Percentiles rank a stretch among this genome's conserved stretches.
Evolutionary conservation across 2,797 vertebrate genomes (phyloP).

Genomic region (Tokudaia tokunoshimensis): DNA sequence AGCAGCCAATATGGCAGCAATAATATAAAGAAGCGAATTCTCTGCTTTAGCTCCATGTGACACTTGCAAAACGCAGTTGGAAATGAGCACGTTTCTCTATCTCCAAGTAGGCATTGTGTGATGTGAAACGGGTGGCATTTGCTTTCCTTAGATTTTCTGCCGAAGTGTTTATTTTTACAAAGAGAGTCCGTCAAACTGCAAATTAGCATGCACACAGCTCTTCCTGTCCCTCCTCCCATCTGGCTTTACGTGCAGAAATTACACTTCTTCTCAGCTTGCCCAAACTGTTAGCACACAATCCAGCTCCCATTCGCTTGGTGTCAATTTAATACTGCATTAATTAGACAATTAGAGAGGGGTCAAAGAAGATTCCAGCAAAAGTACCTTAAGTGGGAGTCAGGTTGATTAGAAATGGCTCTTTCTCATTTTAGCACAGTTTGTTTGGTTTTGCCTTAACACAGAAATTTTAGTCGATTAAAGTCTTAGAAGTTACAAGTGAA

Average conservation of each 20-base stretch:
- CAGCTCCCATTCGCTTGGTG: conserved; percentile 70
- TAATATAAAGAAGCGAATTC: neutral
- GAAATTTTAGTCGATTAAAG: conserved; percentile 73
- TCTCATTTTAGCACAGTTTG: conserved; percentile 65
- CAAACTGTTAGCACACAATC: conserved; percentile 73
- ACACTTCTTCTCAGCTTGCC: conserved; percentile 65
- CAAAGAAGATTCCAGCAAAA: conserved; percentile 67
- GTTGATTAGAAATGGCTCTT: conserved; percentile 70
- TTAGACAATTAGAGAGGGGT: conserved; percentile 76
- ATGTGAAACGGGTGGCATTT: conserved; percentile 75
- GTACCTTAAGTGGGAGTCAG: conserved; percentile 52
- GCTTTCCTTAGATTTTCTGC: conserved; percentile 79
- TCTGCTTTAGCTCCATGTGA: conserved; percentile 60
- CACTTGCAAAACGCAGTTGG: conserved; percentile 50
- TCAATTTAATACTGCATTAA: conserved; percentile 67
- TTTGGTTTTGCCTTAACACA: conserved; percentile 69
- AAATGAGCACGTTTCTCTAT: conserved; percentile 53
- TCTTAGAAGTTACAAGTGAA: conserved; percentile 65
- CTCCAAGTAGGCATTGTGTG: conserved; percentile 68
- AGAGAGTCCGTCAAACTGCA: conserved; percentile 77
- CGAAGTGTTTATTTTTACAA: conserved; percentile 83
- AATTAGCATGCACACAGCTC: conserved; percentile 77
- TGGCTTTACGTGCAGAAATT: conserved; percentile 71
- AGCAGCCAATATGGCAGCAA: neutral
- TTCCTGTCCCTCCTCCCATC: conserved; percentile 74